Evolutionary conservation across 2,797 vertebrate species (phyloP).

Genomic region (Falco cherrug): DNA sequence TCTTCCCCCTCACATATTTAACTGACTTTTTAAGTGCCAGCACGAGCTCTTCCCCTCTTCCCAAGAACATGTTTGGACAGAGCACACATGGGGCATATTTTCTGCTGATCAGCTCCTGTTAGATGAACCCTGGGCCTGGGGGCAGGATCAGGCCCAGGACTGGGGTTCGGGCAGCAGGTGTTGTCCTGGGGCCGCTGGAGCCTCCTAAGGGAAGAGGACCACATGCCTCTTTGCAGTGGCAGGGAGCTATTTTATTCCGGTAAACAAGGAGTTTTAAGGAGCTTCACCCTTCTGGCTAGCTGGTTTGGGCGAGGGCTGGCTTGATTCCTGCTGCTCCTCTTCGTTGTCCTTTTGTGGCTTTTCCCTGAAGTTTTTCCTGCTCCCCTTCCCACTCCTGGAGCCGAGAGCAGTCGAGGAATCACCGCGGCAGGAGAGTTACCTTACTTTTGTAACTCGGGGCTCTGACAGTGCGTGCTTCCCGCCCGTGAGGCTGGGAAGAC

Average conservation of each 20-base stretch:
- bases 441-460: not conserved
- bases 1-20: rapidly evolving
- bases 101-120: not conserved
- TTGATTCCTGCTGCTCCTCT: not conserved
- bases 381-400: not conserved
- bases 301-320: constrained; percentile 20
- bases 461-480: not conserved
- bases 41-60: rapidly evolving
- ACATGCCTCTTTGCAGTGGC: not conserved
- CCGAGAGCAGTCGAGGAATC: not conserved
- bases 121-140: not conserved
- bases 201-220: not conserved
- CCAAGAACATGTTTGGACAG: not conserved
- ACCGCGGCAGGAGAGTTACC: not conserved
- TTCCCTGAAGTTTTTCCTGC: constrained; percentile 1
- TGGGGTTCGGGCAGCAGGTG: rapidly evolving
- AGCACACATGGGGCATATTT: not conserved
- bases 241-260: not conserved
- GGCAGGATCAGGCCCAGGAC: not conserved
- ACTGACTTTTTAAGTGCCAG: not conserved
- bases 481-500: not conserved
- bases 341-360: constrained; percentile 19
- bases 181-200: not conserved
- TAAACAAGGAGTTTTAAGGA: constrained; percentile 37
- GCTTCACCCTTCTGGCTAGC: not conserved